Evolutionary conservation across 2,113 vertebrate genomes (phyloP), one percentile per base, ranked within the genome.

Genomic region (Noctilio leporinus): DNA sequence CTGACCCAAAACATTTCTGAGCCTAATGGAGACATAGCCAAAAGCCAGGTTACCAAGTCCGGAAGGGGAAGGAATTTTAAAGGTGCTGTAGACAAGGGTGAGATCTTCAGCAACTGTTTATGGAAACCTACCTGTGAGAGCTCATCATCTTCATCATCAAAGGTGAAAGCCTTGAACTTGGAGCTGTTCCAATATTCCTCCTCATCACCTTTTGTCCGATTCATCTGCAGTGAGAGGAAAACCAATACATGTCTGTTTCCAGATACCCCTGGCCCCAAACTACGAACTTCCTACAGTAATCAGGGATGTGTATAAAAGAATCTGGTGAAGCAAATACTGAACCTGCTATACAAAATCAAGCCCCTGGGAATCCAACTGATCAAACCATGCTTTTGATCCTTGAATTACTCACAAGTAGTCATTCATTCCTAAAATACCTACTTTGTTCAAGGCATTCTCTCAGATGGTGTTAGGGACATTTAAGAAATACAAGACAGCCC

Each of bases 141-240:
- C 57, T 99, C 99, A 55, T 99, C 99, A 69, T 99, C 99, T 14
- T 99, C 99, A 10, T 99, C 99, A 2, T 99, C 99, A 87, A 99
- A 99, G 33, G 99, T 99, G 95, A 99, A 99, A 16, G 99, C 99
- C 97, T 98, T 99, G 82, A 98, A 99, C 97, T 99, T 99, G 95
- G 99, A 99, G 97, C 98, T 99, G 97, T 99, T 98, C 99, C 99
- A 99, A 84, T 99, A 99, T 5, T 99, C 99, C 51, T 99, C 99
- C 94, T 99, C 99, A 86, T 99, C 99, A 20, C 98, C 97, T 93
- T 99, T 99, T 94, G 95, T 98, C 96, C 99, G 98, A 97, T 96
- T 99, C 99, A 99, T 99, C 99, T 99, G 96, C 43, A 97, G 75
- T 40, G 75, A 94, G 40, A 96, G 49, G n/a, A 92, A 95, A 26